Evolutionary conservation across 2,888 invertebrate genomes (phyloP).

Genomic region (Drosophila mercatorum): DNA sequence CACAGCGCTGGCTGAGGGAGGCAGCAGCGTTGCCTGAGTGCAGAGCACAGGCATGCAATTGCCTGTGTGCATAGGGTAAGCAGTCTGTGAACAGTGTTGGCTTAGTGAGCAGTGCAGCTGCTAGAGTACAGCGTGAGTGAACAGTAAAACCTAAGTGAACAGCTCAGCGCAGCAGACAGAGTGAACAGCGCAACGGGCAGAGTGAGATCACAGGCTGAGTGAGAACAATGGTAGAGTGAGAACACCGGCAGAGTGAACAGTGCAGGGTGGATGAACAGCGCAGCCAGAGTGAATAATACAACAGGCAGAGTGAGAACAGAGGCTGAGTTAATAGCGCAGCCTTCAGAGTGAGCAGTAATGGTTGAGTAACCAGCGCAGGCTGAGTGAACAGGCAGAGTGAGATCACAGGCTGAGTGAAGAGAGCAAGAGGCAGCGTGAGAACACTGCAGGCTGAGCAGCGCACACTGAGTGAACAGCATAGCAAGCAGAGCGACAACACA

Average conservation of each 20-base stretch:
- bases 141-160: not conserved
- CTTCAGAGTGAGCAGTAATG: not conserved
- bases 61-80: too few relatives aligned
- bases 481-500: too few relatives aligned
- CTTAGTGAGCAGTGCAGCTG: not conserved
- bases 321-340: not conserved
- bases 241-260: too few relatives aligned
- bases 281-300: not conserved
- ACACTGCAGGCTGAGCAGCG: not conserved
- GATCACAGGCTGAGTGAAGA: not conserved
- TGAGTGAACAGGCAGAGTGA: not conserved
- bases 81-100: not conserved
- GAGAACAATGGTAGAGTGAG: too few relatives aligned
- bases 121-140: too few relatives aligned
- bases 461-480: not conserved
- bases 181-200: too few relatives aligned
- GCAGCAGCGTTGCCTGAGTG: not conserved
- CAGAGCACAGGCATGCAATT: too few relatives aligned
- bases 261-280: not conserved
- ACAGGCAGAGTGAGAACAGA: not conserved
- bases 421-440: not conserved
- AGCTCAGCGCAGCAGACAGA: too few relatives aligned
- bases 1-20: too few relatives aligned
- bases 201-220: too few relatives aligned
- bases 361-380: not conserved